Percentiles rank a stretch among this genome's conserved stretches.
phyloP scores from a whole-genome alignment of 1,140 invertebrate genomes.

The Drosophila auraria region DNA sequence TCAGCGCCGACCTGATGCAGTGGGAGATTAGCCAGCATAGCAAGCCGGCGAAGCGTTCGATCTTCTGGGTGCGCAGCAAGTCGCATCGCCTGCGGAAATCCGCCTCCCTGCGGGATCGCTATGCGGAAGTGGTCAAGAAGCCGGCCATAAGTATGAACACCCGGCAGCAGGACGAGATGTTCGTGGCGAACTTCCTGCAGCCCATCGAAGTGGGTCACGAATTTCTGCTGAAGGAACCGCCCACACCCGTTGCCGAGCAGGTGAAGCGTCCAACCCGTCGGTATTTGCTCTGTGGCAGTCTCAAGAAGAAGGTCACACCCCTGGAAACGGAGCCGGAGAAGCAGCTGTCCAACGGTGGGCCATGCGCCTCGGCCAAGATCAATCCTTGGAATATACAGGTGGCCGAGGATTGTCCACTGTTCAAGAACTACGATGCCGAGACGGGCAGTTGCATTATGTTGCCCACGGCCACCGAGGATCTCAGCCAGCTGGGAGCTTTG shows the following conservation, averaged over 20 bases:
- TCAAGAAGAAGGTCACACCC: slow-evolving; percentile 84
- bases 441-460: slow-evolving; percentile 85
- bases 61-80: slow-evolving; percentile 84
- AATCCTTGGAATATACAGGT: slow-evolving; percentile 80
- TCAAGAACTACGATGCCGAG: slow-evolving; percentile 85
- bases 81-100: slow-evolving; percentile 82
- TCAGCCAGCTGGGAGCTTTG: slow-evolving; percentile 79
- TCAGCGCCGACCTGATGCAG: slow-evolving; percentile 81
- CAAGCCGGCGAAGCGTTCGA: slow-evolving; percentile 79
- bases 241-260: slow-evolving; percentile 21
- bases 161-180: slow-evolving; percentile 77
- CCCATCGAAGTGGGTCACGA: slow-evolving; percentile 75
- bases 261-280: slow-evolving; percentile 56
- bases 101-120: slow-evolving; percentile 82
- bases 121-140: slow-evolving; percentile 82
- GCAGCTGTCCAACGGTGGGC: slow-evolving; percentile 65
- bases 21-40: slow-evolving; percentile 77
- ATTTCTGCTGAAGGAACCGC: slow-evolving; percentile 38
- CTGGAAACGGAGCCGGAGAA: slow-evolving; percentile 80
- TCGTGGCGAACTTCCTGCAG: slow-evolving; percentile 80
- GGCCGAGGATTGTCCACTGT: slow-evolving; percentile 74
- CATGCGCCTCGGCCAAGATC: slow-evolving; percentile 41
- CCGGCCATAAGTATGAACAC: slow-evolving; percentile 83
- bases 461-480: slow-evolving; percentile 84
- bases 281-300: slow-evolving; percentile 74